Conservation (phyloP, 2,888 invertebrate genomes). For the Salticus scenicus region DNA sequence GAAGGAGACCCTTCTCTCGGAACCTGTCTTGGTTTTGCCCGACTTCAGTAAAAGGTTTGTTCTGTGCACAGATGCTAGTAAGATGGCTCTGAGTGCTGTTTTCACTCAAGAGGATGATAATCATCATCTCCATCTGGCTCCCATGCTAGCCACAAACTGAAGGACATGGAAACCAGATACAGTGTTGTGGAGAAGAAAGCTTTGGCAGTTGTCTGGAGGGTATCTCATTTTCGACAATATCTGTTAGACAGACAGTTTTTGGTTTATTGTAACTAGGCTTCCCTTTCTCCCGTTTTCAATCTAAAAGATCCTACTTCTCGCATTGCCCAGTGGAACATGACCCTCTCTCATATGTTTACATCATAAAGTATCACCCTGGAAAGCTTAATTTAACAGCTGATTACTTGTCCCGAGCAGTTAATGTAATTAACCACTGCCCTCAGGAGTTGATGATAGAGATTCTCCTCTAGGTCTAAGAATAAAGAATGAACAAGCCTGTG, state of each 20-base stretch:
- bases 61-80: slow-evolving; percentile 47
- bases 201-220: slow-evolving; percentile 74
- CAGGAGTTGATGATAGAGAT: too few species aligned
- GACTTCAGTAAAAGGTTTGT: slow-evolving; percentile 16
- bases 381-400: too few species aligned
- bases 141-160: slow-evolving; percentile 74
- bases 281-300: slow-evolving; percentile 71
- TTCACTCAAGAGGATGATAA: slow-evolving; percentile 37
- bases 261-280: slow-evolving; percentile 75
- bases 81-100: slow-evolving; percentile 41
- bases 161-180: slow-evolving; percentile 74
- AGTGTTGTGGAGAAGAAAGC: slow-evolving; percentile 75
- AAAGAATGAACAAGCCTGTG: too few species aligned
- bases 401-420: too few species aligned
- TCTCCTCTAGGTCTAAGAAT: too few species aligned
- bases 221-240: slow-evolving; percentile 75
- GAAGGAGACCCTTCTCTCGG: slow-evolving; percentile 29
- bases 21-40: slow-evolving; percentile 49
- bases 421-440: too few species aligned
- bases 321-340: not conserved
- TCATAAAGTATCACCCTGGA: too few species aligned
- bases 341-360: too few species aligned
- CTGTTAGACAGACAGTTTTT: slow-evolving; percentile 74
- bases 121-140: slow-evolving; percentile 69
- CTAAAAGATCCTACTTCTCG: slow-evolving; percentile 61